A percentile compares a stretch with the other conserved stretches of the same genome.
These are phyloP conservation scores for Brienomyrus longianalis DNA, from an alignment of 2,113 vertebrate species.

Conservation along the genomic window DNA sequence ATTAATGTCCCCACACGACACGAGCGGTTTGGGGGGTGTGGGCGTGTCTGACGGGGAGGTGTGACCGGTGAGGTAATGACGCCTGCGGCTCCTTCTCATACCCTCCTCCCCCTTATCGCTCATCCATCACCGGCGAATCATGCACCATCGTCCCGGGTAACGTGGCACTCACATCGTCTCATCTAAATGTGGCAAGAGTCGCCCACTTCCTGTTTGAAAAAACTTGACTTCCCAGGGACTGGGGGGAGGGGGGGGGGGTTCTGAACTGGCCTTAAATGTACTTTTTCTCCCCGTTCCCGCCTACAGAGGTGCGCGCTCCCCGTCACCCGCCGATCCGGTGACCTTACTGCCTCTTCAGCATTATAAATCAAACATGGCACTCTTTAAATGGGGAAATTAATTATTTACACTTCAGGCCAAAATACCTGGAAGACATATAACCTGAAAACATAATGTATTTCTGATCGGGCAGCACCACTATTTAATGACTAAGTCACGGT, in stretches of 20 bases:
- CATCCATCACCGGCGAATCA: background rate
- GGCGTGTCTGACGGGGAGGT: background rate
- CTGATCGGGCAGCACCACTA: background rate
- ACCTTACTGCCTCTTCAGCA: conserved; percentile 34
- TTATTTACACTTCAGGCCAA: conserved; percentile 63
- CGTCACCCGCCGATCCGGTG: conserved; percentile 23
- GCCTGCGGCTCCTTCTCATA: background rate
- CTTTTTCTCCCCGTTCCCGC: background rate
- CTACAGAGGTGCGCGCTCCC: background rate
- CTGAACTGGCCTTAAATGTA: background rate
- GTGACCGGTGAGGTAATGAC: background rate
- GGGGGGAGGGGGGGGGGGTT: background rate
- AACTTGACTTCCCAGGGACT: background rate
- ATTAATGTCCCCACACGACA: background rate
- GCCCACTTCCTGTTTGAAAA: background rate
- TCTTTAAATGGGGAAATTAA: conserved; percentile 65
- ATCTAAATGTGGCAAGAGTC: background rate
- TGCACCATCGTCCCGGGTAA: background rate
- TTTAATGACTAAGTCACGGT: conserved; percentile 11
- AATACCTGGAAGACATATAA: conserved; percentile 54
- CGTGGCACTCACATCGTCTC: background rate
- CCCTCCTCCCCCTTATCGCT: background rate
- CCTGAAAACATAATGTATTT: conserved; percentile 56
- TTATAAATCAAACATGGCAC: conserved; percentile 62
- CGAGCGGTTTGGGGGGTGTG: background rate